Evolutionary conservation across 64 coral and sea anemone genomes (phyloP).

Genomic region (Actinia equina): DNA sequence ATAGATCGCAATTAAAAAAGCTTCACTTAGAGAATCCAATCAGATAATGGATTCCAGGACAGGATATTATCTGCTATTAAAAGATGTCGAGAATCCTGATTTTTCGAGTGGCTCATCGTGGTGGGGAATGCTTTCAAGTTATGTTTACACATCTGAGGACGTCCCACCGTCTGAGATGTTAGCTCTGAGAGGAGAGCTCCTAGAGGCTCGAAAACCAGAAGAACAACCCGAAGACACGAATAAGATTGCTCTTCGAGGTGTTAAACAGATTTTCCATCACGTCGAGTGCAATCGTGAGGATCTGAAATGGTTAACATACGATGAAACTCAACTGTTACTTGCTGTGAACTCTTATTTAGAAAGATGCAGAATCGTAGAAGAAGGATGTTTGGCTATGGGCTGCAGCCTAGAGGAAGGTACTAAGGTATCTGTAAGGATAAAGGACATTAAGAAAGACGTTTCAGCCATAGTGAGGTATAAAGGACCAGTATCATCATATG

Average conservation of each 20-base stretch:
- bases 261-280: constrained; percentile 37
- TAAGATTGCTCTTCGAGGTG: constrained; percentile 30
- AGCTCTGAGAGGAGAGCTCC: constrained; percentile 42
- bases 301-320: background rate
- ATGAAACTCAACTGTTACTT: constrained; percentile 32
- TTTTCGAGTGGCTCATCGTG: background rate
- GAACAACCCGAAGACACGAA: constrained; percentile 1
- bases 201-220: constrained; percentile 30
- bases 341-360: constrained; percentile 46
- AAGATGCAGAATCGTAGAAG: constrained; percentile 38
- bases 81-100: constrained; percentile 50
- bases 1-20: background rate
- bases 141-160: constrained; percentile 23
- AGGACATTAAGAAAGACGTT: constrained; percentile 71
- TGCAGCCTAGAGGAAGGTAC: constrained; percentile 38
- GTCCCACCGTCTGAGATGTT: background rate
- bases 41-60: constrained; percentile 27
- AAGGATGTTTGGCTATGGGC: constrained; percentile 11
- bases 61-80: constrained; percentile 40
- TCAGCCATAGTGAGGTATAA: constrained; percentile 50
- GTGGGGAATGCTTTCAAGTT: constrained; percentile 56
- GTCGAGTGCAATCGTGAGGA: constrained; percentile 41
- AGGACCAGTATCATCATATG: constrained; percentile 64
- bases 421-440: constrained; percentile 59
- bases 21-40: background rate